These are phyloP conservation scores for Amblyopsis rosae DNA, from an alignment of 2,113 vertebrate species.

Conservation along the genomic window DNA sequence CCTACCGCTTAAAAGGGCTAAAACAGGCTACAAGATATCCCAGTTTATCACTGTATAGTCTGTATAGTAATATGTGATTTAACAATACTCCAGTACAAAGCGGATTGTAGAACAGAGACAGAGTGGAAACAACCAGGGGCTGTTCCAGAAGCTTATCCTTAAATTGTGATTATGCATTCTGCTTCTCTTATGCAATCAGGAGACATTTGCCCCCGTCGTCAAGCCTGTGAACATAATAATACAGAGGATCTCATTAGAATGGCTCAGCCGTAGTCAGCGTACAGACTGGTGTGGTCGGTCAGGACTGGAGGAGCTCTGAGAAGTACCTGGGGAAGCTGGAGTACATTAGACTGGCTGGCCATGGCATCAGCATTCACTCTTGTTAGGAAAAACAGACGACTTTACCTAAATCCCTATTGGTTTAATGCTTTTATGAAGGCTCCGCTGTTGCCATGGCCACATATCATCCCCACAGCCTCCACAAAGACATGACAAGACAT, in stretches of 20 bases:
- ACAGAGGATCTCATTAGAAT: conserved; percentile 3
- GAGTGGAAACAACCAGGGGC: conserved; percentile 5
- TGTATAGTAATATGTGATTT: neutral
- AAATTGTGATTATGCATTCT: conserved; percentile 24
- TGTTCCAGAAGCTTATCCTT: conserved; percentile 20
- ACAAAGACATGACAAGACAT: conserved; percentile 37
- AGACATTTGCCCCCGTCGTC: conserved; percentile 23
- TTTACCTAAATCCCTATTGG: conserved; percentile 49
- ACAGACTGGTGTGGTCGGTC: conserved; percentile 17
- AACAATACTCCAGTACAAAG: neutral
- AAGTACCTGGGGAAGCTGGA: conserved; percentile 46
- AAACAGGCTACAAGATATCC: conserved; percentile 7
- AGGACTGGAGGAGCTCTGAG: conserved; percentile 31
- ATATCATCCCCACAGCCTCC: conserved; percentile 42
- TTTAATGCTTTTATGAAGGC: conserved; percentile 59
- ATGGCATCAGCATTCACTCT: conserved; percentile 70
- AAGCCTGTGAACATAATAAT: conserved; percentile 35
- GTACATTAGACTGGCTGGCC: conserved; percentile 51
- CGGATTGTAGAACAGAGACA: neutral
- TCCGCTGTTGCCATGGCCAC: conserved; percentile 70
- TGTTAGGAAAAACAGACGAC: conserved; percentile 45
- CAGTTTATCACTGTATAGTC: neutral
- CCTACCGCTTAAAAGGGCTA: conserved; percentile 22
- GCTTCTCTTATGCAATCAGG: conserved; percentile 45
- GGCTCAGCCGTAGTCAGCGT: conserved; percentile 10